phyloP scores from a whole-genome alignment of 1,140 invertebrate species.

The Nasonia vitripennis region DNA sequence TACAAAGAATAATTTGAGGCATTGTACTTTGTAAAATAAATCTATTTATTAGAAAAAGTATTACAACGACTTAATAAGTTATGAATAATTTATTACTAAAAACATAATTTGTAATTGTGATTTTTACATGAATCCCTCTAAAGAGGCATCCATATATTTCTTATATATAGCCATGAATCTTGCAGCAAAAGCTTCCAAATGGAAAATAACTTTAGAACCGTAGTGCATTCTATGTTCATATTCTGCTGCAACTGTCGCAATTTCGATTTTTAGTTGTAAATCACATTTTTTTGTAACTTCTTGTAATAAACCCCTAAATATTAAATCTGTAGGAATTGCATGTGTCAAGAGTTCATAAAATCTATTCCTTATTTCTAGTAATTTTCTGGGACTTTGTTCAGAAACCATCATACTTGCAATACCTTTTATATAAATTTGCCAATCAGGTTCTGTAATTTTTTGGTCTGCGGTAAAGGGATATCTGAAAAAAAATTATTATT shows the following conservation, averaged over 20 bases:
- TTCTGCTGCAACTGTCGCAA: conserved; percentile 88
- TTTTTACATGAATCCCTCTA: conserved; percentile 69
- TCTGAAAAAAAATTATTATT: conserved; percentile 63
- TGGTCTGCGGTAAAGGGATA: conserved; percentile 91
- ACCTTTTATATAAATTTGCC: conserved; percentile 91
- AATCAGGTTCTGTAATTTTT: conserved; percentile 91
- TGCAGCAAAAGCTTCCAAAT: conserved; percentile 97
- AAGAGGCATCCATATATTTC: conserved; percentile 84
- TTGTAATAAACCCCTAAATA: conserved; percentile 92
- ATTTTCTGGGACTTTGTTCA: conserved; percentile 90
- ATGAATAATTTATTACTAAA: conserved; percentile 33
- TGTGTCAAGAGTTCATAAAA: conserved; percentile 96
- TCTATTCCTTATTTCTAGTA: conserved; percentile 89
- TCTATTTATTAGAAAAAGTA: conserved; percentile 51
- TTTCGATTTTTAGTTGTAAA: conserved; percentile 89
- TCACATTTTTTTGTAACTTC: conserved; percentile 94
- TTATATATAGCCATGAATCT: conserved; percentile 97
- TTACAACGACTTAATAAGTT: conserved; percentile 27
- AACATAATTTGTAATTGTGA: conserved; percentile 1
- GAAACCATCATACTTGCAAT: conserved; percentile 92
- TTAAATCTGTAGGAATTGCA: conserved; percentile 94
- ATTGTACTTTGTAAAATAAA: conserved; percentile 53
- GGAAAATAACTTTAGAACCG: conserved; percentile 96
- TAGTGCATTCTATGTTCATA: conserved; percentile 93
- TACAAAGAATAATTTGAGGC: conserved; percentile 32